Conservation (phyloP, 23 tunicate species). For the Trididemnum miniatum region DNA sequence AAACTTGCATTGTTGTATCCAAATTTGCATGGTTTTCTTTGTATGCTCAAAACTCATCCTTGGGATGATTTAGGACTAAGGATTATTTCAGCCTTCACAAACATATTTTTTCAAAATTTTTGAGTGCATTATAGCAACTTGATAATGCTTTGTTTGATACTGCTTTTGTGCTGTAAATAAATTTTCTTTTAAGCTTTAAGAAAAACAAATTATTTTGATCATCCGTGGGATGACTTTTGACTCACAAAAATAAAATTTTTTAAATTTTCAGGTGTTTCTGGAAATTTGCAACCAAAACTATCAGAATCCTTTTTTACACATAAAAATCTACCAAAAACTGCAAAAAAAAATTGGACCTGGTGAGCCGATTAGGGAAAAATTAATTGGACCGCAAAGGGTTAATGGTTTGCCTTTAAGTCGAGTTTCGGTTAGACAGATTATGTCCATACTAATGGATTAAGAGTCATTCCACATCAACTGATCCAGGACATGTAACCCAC, state of each 20-base stretch:
- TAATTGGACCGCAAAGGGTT: not conserved
- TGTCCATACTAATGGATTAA: no score
- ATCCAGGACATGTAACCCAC: no score
- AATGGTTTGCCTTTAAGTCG: not conserved
- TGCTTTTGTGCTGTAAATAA: not conserved
- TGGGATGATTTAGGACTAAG: not conserved
- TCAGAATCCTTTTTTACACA: not conserved
- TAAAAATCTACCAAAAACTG: not conserved
- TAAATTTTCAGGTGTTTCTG: not conserved
- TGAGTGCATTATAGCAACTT: not conserved
- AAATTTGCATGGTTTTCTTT: not conserved
- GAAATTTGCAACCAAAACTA: not conserved
- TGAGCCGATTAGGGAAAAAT: not conserved
- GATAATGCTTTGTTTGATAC: not conserved
- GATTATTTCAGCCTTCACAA: not conserved
- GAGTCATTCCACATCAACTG: no score
- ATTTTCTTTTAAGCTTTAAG: not conserved
- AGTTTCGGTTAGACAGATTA: no score
- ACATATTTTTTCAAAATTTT: no score
- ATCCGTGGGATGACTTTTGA: not conserved
- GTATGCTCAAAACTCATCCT: not conserved
- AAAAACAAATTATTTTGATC: not conserved
- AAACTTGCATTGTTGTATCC: not conserved
- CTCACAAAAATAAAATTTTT: not conserved
- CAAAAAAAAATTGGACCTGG: not conserved